Percentiles rank a stretch among this genome's conserved stretches.
Conservation (phyloP, 2,797 vertebrate genomes). For the Bovichtus diacanthus region DNA sequence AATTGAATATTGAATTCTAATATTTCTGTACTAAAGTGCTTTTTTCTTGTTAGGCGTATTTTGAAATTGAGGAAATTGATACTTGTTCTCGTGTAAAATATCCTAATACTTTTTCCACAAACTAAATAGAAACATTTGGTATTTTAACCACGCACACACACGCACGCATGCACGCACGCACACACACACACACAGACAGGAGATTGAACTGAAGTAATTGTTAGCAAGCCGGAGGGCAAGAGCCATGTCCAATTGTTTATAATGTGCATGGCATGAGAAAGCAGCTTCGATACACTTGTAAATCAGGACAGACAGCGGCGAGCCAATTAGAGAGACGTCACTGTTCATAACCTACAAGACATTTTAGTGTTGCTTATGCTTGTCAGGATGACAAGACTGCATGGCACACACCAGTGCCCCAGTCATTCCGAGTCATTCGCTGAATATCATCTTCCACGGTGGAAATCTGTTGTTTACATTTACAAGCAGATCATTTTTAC, state of each 20-base stretch:
- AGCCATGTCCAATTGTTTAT: slow-evolving; percentile 66
- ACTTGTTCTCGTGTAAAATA: too few relatives aligned
- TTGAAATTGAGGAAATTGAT: too few relatives aligned
- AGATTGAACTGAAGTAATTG: slow-evolving; percentile 47
- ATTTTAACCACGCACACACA: neutral
- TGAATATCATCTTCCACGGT: slow-evolving; percentile 4
- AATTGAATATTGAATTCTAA: neutral
- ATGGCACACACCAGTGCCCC: slow-evolving; percentile 34
- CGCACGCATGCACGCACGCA: neutral
- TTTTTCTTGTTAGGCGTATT: too few relatives aligned
- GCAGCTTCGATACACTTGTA: slow-evolving; percentile 64
- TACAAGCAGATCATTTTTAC: slow-evolving; percentile 6
- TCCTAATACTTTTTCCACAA: neutral
- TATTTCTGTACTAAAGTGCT: neutral
- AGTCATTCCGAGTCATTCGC: slow-evolving; percentile 4
- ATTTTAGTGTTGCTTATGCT: slow-evolving; percentile 39
- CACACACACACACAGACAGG: neutral
- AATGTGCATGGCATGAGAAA: slow-evolving; percentile 57
- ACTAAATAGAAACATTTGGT: neutral
- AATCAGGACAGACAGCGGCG: slow-evolving; percentile 62
- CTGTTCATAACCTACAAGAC: slow-evolving; percentile 54
- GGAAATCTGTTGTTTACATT: slow-evolving; percentile 22
- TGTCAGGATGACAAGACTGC: slow-evolving; percentile 44
- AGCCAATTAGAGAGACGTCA: slow-evolving; percentile 68
- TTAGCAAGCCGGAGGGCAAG: slow-evolving; percentile 47